A percentile compares a stretch with the other conserved stretches of the same genome.
These are phyloP conservation scores for Laticauda laticaudata DNA, from an alignment of 2,113 vertebrate species.

Conservation along the genomic window DNA sequence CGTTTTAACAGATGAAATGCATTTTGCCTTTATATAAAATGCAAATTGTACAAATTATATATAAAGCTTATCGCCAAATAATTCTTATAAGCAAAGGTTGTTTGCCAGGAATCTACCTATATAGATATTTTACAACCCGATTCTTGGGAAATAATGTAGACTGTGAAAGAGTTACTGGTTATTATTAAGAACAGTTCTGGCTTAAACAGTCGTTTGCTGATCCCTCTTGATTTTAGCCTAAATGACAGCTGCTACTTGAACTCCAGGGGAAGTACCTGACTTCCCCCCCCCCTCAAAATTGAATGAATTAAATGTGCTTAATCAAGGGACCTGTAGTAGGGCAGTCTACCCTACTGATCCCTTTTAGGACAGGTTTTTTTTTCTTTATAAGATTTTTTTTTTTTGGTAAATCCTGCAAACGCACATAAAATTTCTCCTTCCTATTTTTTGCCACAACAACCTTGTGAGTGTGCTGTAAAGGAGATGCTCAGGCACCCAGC, in stretches of 20 bases:
- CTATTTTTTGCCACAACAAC: not conserved
- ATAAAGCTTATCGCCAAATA: not conserved
- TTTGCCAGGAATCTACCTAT: not conserved
- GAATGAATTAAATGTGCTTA: not conserved
- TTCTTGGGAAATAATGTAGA: not conserved
- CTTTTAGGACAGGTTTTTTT: not conserved
- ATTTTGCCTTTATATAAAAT: not conserved
- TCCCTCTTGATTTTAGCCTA: slow-evolving; percentile 10
- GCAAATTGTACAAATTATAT: not conserved
- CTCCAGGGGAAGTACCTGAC: not conserved
- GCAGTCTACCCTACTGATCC: not conserved
- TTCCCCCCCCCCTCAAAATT: not conserved
- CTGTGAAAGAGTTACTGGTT: not conserved
- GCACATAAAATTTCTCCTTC: not conserved
- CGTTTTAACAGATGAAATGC: not conserved
- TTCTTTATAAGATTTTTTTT: not conserved
- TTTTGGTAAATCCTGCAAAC: not conserved
- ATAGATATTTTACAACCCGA: not conserved
- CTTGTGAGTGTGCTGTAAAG: no score
- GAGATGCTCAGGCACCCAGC: not conserved
- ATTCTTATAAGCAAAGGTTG: not conserved
- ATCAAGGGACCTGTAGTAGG: not conserved
- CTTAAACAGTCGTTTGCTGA: not conserved
- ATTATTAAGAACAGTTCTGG: not conserved
- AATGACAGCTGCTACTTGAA: slow-evolving; percentile 2